Evolutionary conservation across 2,888 invertebrate genomes (phyloP), one percentile per base, ranked within the genome.

Genomic region (Lypha dubia): DNA sequence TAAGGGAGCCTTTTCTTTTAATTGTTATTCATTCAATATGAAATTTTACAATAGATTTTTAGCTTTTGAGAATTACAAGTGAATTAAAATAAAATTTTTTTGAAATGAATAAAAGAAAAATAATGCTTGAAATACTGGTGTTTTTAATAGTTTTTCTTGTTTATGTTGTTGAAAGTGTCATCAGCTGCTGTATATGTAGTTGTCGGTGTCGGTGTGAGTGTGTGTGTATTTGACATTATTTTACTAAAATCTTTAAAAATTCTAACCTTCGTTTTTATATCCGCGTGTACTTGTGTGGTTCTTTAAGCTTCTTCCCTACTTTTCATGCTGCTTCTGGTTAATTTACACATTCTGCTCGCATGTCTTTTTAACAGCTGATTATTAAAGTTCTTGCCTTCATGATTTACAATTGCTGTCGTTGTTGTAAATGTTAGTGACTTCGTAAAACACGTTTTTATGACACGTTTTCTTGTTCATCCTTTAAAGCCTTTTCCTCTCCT

Each of bases 381-480:
- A 79, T 77, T 56, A 13, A n/a, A 70, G 77, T 77, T 49, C n/a
- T 70, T 79, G 70, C 58, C 20, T 44, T 49, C 24, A 41, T 32
- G 49, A 63, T n/a, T 53, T 60, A 17, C 56, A 74, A 41, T 68
- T 15, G 41, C 44, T 22, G 38, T 46, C 11, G 65, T 67, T 73
- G 24, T 77, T 58, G 77, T 70, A 51, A 75, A 79, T 84, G 81
- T 84, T 84, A 84, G 81, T 84, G 84, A 84, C 84, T 84, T 70
- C 73, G 68, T 79, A 44, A 62, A 81, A 81, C 81, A 84, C 81
- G 81, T 81, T 84, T 70, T 70, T 49, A 68, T 63, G 74, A 79
- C 81, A 84, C 74, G 84, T 79, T 81, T 81, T 74, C 17, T 56
- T 68, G 38, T 56, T 73, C 5, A 20, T 84, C 38, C 44, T 71